These are phyloP conservation scores for Argya squamiceps DNA, from an alignment of 2,797 vertebrate genomes.

Conservation along the genomic window DNA sequence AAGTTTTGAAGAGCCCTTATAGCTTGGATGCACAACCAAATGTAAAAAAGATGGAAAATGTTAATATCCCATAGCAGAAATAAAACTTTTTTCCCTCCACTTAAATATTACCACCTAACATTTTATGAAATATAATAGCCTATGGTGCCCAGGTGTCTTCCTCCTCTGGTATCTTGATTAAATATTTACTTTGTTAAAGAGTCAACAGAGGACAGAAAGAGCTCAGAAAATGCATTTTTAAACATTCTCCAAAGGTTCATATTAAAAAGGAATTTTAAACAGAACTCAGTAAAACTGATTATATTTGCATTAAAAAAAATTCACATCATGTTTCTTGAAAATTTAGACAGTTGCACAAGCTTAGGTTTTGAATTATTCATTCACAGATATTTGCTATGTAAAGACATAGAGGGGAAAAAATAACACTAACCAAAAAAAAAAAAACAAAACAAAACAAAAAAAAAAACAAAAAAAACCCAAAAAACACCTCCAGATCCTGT, in stretches of 20 bases:
- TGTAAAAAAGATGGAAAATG: neutral
- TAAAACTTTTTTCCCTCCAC: neutral
- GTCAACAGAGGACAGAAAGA: constrained; percentile 4
- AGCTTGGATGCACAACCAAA: neutral
- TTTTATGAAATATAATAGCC: constrained; percentile 7
- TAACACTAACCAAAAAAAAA: fast-evolving
- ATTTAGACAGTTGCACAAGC: neutral
- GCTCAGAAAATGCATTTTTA: constrained; percentile 23
- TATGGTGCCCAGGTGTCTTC: constrained; percentile 1
- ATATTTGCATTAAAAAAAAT: constrained; percentile 12
- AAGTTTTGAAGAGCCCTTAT: neutral
- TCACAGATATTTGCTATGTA: neutral
- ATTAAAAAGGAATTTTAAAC: constrained; percentile 15
- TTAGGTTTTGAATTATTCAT: constrained; percentile 5
- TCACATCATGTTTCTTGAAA: neutral
- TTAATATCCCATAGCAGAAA: neutral
- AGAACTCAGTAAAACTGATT: neutral
- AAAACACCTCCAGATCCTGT: fast-evolving
- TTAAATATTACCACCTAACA: neutral
- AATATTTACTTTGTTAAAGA: constrained; percentile 46
- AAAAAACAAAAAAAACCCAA: neutral
- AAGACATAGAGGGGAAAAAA: neutral
- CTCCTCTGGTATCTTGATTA: constrained; percentile 5
- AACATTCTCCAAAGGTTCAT: constrained; percentile 2
- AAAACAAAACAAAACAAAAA: neutral